Conservation (phyloP, 2,888 invertebrate genomes). For the Cryptocephalus moraei region DNA sequence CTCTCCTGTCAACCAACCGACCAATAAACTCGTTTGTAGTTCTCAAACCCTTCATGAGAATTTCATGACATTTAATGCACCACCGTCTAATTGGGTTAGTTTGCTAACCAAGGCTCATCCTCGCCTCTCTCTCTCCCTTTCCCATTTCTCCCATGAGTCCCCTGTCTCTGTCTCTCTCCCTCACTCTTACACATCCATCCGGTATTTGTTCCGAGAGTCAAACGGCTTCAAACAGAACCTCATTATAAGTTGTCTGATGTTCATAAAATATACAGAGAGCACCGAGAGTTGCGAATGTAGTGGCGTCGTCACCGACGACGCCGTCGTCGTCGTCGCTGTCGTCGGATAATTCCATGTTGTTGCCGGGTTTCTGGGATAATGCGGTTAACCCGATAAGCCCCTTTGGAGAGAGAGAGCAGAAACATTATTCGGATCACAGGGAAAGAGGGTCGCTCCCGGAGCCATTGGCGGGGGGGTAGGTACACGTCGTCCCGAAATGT, state of each 20-base stretch:
- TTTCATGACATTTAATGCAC: constrained; percentile 39
- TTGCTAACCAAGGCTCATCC: constrained; percentile 23
- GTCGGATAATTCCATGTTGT: constrained; percentile 28
- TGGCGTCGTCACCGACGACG: constrained; percentile 13
- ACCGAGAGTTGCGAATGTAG: constrained; percentile 11
- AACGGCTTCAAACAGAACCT: constrained; percentile 40
- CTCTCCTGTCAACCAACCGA: no score
- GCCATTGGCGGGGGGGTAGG: no score
- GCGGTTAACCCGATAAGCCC: constrained; percentile 33
- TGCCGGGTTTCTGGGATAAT: constrained; percentile 30
- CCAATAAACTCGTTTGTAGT: no score
- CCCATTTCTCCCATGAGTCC: constrained; percentile 2
- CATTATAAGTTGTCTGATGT: constrained; percentile 41
- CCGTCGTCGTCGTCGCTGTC: neutral
- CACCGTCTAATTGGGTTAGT: constrained; percentile 34
- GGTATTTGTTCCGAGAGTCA: constrained; percentile 25
- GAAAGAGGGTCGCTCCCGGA: neutral
- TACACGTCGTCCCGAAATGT: no score
- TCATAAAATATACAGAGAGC: constrained; percentile 37
- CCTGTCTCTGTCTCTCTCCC: neutral
- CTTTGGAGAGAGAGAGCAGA: constrained; percentile 13
- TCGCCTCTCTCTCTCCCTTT: constrained; percentile 15
- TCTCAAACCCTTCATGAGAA: constrained; percentile 32
- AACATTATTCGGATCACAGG: constrained; percentile 12
- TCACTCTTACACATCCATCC: constrained; percentile 3